Base-by-base conservation (phyloP, 2,797 vertebrate genomes). In the Anguilla marmorata region DNA sequence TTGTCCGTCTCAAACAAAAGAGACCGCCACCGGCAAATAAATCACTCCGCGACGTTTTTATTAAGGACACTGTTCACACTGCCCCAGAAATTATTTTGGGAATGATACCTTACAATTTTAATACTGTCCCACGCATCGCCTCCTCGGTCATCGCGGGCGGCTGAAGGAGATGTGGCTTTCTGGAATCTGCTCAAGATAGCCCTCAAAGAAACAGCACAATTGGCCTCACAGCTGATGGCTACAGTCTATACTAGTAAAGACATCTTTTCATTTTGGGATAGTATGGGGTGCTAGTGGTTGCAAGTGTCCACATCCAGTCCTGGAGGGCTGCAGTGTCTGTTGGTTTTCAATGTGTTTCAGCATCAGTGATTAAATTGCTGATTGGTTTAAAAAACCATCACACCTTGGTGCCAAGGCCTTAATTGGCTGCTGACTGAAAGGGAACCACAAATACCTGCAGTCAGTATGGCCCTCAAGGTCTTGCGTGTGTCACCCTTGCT, bases 21-120 rank as follows among this genome's bases (percentile, higher is more conserved):
- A 24, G 88, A 88, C 89, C 86, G 90, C 86, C 56, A 89, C 83
- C 33, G 14, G 56, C 85, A 86, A 89, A 92, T 92, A 92, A 93
- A 94, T 93, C 93, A 92, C 90, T 88, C 85, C 83, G 37, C 84
- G 79, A 84, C 80, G 21, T 84, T 87, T 87, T 84, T 50, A 83
- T 84, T 84, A 84, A 87, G 56, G 82, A 24, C 45, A 56, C 58
- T 84, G 45, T 24, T 63, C 27, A 58, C 9, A 19, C 27, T 63
- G 79, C 80, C 87, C 80, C 48, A 50, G 79, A 52, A 66, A 52
- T 54, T 63, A 76, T 69, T 87, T 82, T 69, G 24, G 72, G 79
- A 82, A 60, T 52, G 0, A 84, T 84, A n/a, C 50, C 80, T 83
- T 27, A 52, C 33, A 84, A 56, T 84, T 24, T 50, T n/a, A 63